Conservation (phyloP, 2,888 invertebrate species). For the Mythimna loreyi region DNA sequence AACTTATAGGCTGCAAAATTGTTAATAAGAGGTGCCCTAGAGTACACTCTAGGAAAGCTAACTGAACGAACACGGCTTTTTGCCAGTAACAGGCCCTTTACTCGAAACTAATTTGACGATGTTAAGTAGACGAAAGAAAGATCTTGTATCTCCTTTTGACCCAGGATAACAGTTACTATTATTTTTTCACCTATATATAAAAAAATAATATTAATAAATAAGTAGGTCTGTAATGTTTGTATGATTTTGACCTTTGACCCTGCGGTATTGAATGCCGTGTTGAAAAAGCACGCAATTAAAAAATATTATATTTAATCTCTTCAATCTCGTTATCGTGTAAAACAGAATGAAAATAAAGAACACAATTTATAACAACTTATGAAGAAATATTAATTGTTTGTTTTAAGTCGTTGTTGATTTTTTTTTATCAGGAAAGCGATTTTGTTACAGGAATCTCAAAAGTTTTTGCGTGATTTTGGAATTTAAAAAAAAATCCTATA, state of each 20-base stretch:
- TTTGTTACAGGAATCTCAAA: background rate
- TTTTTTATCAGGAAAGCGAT: background rate
- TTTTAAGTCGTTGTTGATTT: background rate
- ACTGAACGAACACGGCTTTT: too few relatives aligned
- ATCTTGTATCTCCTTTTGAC: background rate
- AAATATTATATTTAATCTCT: constrained; percentile 19
- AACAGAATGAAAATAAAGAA: background rate
- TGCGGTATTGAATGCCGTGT: constrained; percentile 21
- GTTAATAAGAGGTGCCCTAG: too few relatives aligned
- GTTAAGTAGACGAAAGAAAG: too few relatives aligned
- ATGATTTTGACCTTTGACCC: constrained; percentile 46
- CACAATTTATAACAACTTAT: background rate
- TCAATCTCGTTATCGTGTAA: constrained; percentile 16
- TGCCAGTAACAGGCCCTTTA: too few relatives aligned
- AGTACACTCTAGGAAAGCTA: too few relatives aligned
- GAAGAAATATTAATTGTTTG: background rate
- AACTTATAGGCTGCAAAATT: too few relatives aligned
- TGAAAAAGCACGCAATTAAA: constrained; percentile 25
- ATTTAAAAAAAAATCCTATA: too few relatives aligned
- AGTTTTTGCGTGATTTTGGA: background rate
- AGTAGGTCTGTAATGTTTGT: background rate
- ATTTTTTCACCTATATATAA: background rate
- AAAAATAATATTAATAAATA: background rate
- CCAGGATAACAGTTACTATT: background rate
- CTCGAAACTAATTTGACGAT: too few relatives aligned